Evolutionary conservation across 2,888 invertebrate species (phyloP).

Genomic region (Calephelis perditalis): DNA sequence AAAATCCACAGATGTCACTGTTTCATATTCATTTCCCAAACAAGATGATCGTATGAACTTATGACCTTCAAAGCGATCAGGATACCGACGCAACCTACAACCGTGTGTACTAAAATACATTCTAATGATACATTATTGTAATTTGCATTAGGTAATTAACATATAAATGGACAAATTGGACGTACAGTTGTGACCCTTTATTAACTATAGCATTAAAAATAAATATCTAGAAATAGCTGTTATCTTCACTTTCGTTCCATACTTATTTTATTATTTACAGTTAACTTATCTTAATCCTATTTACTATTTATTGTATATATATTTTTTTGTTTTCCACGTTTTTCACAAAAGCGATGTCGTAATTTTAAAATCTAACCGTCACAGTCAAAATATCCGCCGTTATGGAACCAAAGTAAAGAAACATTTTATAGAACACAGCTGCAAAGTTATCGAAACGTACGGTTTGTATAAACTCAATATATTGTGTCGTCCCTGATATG

Average conservation of each 20-base stretch:
- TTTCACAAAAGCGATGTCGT: conserved; percentile 12
- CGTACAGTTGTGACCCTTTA: conserved; percentile 72
- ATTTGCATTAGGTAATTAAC: conserved; percentile 76
- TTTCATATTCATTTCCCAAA: too few relatives aligned
- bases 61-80: background rate
- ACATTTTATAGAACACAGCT: conserved; percentile 40
- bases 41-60: too few relatives aligned
- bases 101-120: conserved; percentile 65
- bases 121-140: conserved; percentile 75
- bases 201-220: conserved; percentile 55
- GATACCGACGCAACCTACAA: conserved; percentile 20
- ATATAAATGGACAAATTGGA: conserved; percentile 79
- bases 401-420: conserved; percentile 70
- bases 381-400: conserved; percentile 20
- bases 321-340: conserved; percentile 15
- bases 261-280: conserved; percentile 52
- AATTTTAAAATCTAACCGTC: conserved; percentile 11
- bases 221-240: conserved; percentile 49
- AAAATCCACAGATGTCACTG: too few relatives aligned
- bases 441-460: conserved; percentile 34
- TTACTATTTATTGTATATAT: conserved; percentile 31
- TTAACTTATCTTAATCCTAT: conserved; percentile 34
- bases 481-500: conserved; percentile 54
- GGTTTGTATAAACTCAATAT: conserved; percentile 33
- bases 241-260: conserved; percentile 68